These are phyloP conservation scores for Vollenhovia emeryi DNA, from an alignment of 1,140 invertebrate genomes.

Conservation along the genomic window DNA sequence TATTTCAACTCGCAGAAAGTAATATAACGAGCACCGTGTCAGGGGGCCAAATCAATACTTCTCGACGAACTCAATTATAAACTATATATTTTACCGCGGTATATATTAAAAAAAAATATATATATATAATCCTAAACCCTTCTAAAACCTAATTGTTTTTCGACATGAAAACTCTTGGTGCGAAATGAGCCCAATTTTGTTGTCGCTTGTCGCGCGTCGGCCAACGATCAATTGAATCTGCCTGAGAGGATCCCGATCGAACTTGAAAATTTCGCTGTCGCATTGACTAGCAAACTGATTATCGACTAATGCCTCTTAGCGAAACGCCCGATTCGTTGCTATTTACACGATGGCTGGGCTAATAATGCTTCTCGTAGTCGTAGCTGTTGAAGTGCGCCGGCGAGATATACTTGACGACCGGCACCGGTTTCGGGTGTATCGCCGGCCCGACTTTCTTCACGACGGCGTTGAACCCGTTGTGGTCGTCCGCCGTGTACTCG, in stretches of 20 bases:
- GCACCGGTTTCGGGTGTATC: slow-evolving; percentile 80
- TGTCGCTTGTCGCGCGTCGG: neutral
- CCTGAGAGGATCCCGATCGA: neutral
- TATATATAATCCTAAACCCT: neutral
- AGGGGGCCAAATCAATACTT: neutral
- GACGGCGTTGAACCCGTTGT: slow-evolving; percentile 86
- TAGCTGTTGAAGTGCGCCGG: slow-evolving; percentile 82
- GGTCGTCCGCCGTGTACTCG: slow-evolving; percentile 86
- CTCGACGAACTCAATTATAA: neutral
- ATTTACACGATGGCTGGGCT: slow-evolving; percentile 33
- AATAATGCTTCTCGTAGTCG: slow-evolving; percentile 82
- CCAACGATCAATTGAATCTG: neutral
- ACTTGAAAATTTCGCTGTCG: neutral
- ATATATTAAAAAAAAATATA: slow-evolving; percentile 9
- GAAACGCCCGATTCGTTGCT: slow-evolving; percentile 32
- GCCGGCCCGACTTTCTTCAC: slow-evolving; percentile 85
- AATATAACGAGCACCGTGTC: neutral
- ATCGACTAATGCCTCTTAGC: slow-evolving; percentile 1
- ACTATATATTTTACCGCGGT: neutral
- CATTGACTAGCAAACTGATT: neutral
- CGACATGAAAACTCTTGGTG: neutral
- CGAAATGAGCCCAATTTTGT: neutral
- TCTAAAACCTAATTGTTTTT: neutral
- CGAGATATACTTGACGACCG: slow-evolving; percentile 79
- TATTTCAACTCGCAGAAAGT: slow-evolving; percentile 1